These are phyloP conservation scores for Aphelinus atriplicis DNA, from an alignment of 1,140 invertebrate species.

Conservation along the genomic window DNA sequence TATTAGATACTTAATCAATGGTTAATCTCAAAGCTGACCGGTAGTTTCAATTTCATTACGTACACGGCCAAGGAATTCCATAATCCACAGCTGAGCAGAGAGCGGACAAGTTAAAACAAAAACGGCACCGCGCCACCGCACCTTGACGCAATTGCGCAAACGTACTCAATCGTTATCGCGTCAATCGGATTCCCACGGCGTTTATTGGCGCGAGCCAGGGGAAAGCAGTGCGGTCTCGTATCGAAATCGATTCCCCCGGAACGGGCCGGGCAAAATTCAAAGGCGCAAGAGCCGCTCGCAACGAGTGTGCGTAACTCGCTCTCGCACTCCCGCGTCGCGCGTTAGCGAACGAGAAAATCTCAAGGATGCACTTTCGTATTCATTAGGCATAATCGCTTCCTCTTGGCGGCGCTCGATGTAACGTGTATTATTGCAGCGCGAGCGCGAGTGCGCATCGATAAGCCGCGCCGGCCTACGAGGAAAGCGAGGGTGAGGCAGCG, in stretches of 20 bases:
- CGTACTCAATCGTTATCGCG: conserved; percentile 5
- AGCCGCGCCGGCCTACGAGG: conserved; percentile 26
- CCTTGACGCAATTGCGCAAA: neutral
- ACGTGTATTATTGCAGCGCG: conserved; percentile 41
- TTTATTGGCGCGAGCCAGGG: conserved; percentile 1
- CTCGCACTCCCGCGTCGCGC: neutral
- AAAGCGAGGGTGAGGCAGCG: conserved; percentile 31
- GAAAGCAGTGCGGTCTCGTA: neutral
- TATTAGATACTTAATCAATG: no score
- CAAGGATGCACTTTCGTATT: conserved; percentile 18
- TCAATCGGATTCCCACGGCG: conserved; percentile 21
- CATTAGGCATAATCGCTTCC: conserved; percentile 13
- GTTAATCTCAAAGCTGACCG: no score
- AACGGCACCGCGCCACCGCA: neutral
- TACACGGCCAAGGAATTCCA: no score
- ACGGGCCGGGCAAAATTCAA: neutral
- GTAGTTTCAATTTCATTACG: no score
- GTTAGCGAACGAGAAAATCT: neutral
- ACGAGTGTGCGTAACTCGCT: neutral
- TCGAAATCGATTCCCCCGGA: conserved; percentile 10
- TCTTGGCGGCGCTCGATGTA: neutral
- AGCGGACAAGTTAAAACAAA: no score
- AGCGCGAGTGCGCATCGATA: conserved; percentile 41
- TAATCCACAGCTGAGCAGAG: no score
- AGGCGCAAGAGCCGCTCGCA: neutral